Evolutionary conservation across 2,888 invertebrate genomes (phyloP).

Genomic region (Limenitis camilla): DNA sequence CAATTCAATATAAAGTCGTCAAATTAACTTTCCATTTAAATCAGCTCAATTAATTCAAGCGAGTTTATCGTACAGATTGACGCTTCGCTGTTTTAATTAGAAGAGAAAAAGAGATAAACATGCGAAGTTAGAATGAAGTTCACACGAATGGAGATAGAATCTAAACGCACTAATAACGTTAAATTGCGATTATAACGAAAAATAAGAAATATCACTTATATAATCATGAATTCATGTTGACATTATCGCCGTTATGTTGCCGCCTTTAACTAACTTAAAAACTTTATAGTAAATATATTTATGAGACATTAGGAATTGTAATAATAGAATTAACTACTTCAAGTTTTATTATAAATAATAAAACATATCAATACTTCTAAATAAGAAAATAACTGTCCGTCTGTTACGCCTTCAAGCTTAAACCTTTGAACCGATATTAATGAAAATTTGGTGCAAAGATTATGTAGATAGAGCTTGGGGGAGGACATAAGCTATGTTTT

Average conservation of each 20-base stretch:
- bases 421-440: too few species aligned
- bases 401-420: too few species aligned
- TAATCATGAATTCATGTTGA: slow-evolving; percentile 7
- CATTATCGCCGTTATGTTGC: slow-evolving; percentile 2
- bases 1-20: slow-evolving; percentile 9
- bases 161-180: slow-evolving; percentile 12
- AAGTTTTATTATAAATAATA: too few species aligned
- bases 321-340: too few species aligned
- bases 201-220: slow-evolving; percentile 7
- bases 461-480: too few species aligned
- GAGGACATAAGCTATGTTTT: too few species aligned
- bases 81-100: slow-evolving; percentile 20
- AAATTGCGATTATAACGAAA: slow-evolving; percentile 6
- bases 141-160: slow-evolving; percentile 20
- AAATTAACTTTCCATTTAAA: slow-evolving; percentile 8
- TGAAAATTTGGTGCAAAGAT: too few species aligned
- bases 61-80: slow-evolving; percentile 15
- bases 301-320: too few species aligned
- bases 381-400: too few species aligned
- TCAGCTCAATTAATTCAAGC: slow-evolving; percentile 15
- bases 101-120: slow-evolving; percentile 17
- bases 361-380: too few species aligned
- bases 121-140: slow-evolving; percentile 20
- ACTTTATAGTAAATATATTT: background rate
- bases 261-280: background rate